Base-by-base conservation (phyloP, 2,113 vertebrate genomes). In the Nyctereutes procyonoides region DNA sequence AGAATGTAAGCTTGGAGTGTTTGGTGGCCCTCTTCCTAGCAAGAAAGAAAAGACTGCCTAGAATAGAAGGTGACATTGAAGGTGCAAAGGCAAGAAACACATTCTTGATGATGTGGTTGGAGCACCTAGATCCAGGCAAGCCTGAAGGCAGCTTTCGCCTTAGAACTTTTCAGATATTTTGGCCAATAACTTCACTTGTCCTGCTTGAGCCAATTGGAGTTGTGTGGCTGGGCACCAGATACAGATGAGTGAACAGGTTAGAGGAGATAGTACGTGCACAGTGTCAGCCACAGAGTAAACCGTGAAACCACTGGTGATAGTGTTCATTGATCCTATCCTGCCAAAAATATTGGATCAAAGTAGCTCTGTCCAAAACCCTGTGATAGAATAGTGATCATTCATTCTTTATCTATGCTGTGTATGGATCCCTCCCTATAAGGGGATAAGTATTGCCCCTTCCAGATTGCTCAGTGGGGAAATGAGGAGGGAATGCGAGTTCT, bases 191-290 rank as follows among this genome's bases (percentile, higher is more conserved):
- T 38, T 83, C 51, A 22, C 51, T 53, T 93, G 89, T 51, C 65
- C 94, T 69, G 30, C 16, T 56, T 19, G 19, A 87, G 51, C 10
- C n/a, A 55, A 12, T 79, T 28, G 51, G 51, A 87, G 77, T 9
- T 53, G 35, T 9, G 56, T 35, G 67, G 38, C n/a, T 20, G 17
- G 74, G 77, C 56, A 9, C 20, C 69, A 83, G 32, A 30, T 0
- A 58, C 5, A 48, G 74, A 53, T 30, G 32, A 71, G 55, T 3
- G 13, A 86, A 8, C 8, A 32, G 55, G 20, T 73, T 3, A 69
- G 55, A 63, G 22, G 60, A 10, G 20, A 19, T 7, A 20, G 9
- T 1, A 19, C 12, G 3, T 0, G 48, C 20, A 53, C 0, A 48
- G 58, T 17, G 38, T 22, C 22, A 0, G 53, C 26, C 62, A 32